A percentile compares a stretch with the other conserved stretches of the same genome.
Evolutionary conservation across 2,113 vertebrate genomes (phyloP).

Genomic region (Cettia cetti): DNA sequence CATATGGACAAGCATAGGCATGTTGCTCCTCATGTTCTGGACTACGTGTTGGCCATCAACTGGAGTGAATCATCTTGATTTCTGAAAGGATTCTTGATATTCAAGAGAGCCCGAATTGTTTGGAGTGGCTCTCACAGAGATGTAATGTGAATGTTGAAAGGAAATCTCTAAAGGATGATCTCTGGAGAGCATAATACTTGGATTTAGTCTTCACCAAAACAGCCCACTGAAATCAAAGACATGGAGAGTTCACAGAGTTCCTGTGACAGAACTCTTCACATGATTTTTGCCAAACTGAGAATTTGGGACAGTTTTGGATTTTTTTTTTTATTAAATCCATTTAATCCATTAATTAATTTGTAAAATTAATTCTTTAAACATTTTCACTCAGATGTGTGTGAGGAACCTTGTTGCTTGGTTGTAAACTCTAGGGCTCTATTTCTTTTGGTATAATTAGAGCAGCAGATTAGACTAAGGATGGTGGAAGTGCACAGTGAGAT

Average conservation of each 20-base stretch:
- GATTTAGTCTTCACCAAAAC: background rate
- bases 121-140: background rate
- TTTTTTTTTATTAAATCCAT: too few species aligned
- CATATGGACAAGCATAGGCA: background rate
- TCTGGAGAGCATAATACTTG: background rate
- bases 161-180: background rate
- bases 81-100: background rate
- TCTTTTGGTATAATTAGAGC: background rate
- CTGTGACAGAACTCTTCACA: background rate
- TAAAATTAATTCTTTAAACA: background rate
- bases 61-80: background rate
- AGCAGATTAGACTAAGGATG: background rate
- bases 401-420: background rate
- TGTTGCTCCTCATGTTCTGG: background rate
- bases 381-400: background rate
- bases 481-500: background rate
- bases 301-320: background rate
- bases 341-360: too few species aligned
- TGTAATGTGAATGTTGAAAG: background rate
- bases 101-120: background rate
- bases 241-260: background rate
- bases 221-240: background rate
- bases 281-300: background rate
- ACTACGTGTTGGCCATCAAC: background rate
- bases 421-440: background rate